Evolutionary conservation across 35 echinoderm and acorn worm genomes (phyloP), one percentile per base, ranked within the genome.

Genomic region (Stichopus chloronotus): DNA sequence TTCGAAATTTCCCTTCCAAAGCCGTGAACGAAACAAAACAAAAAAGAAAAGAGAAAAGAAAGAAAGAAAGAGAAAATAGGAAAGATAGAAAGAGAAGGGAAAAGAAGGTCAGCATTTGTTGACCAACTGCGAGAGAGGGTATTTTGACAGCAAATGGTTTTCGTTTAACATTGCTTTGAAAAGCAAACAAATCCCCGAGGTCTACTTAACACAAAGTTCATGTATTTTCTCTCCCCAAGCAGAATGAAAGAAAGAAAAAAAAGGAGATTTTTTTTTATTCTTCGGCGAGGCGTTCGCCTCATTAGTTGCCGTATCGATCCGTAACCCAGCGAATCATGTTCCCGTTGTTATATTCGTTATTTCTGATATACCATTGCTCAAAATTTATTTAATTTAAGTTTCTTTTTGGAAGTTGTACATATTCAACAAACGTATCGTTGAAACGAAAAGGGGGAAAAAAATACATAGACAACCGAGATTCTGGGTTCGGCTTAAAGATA

Each of bases 71-170:
- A 43, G 30, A 43, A 43, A 43, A 43, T 43, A 43, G 30, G 30
- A 43, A 43, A 43, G 30, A 43, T 43, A 43, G 30, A 43, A 43
- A 43, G 30, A 43, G 30, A 43, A 43, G 30, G 3, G 30, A 21
- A 87, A 89, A 89, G 58, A 89, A 89, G 87, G 87, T 89, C 87
- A 71, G 61, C 25, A 52, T 63, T 89, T 89, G 87, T 89, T 72
- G 87, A 89, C 87, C 87, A 71, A 89, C 30, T 43, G 52, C 52
- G 52, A 89, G 65, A 53, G 52, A 5, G 87, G 87, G 21, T 89
- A 89, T 89, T 89, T 89, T 89, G 87, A 89, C 87, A 89, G 87
- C 23, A 53, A 72, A 89, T 89, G 87, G 87, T 89, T 89, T 69
- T 89, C 23, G 52, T 72, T 72, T 89, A 25, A 23, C 87, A 89